A percentile compares a stretch with the other conserved stretches of the same genome.
Evolutionary conservation across 1,140 invertebrate species (phyloP).

Genomic region (Wiebesia pumilae): DNA sequence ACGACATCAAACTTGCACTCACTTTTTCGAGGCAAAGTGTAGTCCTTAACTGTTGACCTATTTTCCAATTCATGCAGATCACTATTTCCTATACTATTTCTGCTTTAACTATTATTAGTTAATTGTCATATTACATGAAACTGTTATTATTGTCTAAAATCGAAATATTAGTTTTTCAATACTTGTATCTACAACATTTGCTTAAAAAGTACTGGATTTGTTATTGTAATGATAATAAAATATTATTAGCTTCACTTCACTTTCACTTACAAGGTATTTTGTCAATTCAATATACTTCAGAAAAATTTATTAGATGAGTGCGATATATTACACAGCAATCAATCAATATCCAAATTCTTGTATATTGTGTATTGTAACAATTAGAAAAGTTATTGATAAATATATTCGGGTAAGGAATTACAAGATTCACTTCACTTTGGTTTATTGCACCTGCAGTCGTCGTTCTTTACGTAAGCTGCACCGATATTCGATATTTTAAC

Average conservation of each 20-base stretch:
- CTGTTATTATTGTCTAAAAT: no score
- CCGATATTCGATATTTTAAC: neutral
- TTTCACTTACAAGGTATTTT: neutral
- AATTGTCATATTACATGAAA: no score
- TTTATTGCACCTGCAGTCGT: neutral
- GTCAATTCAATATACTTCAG: no score
- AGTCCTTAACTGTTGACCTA: neutral
- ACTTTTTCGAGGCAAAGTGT: neutral
- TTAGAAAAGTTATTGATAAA: neutral
- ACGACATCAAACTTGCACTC: neutral
- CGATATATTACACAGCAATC: neutral
- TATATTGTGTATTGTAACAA: no score
- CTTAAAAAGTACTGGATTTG: no score
- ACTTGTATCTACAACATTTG: no score
- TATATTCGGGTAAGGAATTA: neutral
- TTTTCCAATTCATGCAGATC: conserved; percentile 35
- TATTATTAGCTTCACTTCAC: neutral
- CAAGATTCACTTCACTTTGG: neutral
- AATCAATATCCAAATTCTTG: neutral
- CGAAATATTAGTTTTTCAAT: no score
- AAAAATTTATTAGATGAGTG: neutral
- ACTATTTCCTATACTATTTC: neutral
- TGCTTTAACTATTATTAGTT: no score
- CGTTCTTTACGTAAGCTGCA: neutral
- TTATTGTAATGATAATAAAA: no score